Percentiles rank a stretch among this genome's conserved stretches.
phyloP scores from a whole-genome alignment of 2,113 vertebrate genomes.

The Vidua chalybeata region DNA sequence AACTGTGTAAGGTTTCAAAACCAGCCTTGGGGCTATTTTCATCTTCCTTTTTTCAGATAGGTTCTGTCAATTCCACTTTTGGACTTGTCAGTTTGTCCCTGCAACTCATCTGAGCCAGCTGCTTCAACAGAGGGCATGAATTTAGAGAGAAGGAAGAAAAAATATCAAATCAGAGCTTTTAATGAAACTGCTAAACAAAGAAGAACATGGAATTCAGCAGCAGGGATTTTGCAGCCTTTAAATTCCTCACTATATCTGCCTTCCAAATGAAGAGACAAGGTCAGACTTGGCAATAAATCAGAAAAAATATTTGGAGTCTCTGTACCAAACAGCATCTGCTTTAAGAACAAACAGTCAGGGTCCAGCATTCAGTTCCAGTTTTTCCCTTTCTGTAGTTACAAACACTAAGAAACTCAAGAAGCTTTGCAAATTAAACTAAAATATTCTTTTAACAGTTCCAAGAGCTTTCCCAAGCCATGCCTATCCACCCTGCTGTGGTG shows the following conservation, averaged over 20 bases:
- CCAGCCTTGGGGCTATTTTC: background rate
- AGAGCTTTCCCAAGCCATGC: background rate
- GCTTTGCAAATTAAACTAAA: background rate
- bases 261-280: conserved; percentile 45
- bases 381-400: background rate
- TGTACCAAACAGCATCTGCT: conserved; percentile 41
- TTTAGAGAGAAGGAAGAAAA: background rate
- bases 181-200: conserved; percentile 8
- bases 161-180: background rate
- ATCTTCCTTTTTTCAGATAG: background rate
- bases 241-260: conserved; percentile 7
- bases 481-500: background rate
- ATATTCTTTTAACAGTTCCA: background rate
- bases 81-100: background rate
- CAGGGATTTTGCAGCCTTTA: background rate
- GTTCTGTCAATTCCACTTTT: background rate
- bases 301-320: conserved; percentile 50
- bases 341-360: conserved; percentile 4
- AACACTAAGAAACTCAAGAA: background rate
- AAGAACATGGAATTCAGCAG: background rate
- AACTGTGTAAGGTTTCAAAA: background rate
- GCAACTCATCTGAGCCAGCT: background rate
- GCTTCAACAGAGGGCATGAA: background rate
- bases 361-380: conserved; percentile 1
- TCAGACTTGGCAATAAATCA: conserved; percentile 50